Base-by-base conservation (phyloP, 1,140 invertebrate species). In the Eciton burchellii region DNA sequence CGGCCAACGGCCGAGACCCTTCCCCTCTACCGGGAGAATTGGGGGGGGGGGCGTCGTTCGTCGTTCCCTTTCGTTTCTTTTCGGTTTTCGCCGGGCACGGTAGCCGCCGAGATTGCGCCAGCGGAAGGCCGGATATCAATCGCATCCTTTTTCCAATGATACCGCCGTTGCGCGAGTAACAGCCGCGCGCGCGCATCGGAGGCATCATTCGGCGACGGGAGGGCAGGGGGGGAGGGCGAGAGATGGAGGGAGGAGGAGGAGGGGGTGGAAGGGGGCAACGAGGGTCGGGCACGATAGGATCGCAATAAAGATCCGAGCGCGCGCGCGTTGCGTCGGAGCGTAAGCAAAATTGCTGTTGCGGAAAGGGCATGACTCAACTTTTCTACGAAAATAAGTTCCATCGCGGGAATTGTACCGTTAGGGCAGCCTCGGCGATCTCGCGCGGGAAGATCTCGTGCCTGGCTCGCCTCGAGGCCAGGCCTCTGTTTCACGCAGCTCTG, bases 101-200 rank as follows among this genome's bases (percentile, higher is more conserved):
- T 79, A 79, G 63, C 26, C 63, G 63, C 35, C 47, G 63, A 45
- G 52, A 79, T 79, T 79, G 49, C 74, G 74, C 63, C 63, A 79
- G 49, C 63, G 74, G 74, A 79, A 79, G 63, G 52, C 74, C 74
- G 74, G 74, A 79, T 79, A 79, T 79, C 74, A 79, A 79, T 79
- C 74, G 52, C 63, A 79, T 79, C 74, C 56, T 70, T 79, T 79
- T 79, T 35, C n/a, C 56, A 57, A 79, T 70, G 63, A 35, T 56
- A 47, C 56, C 74, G 74, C 74, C 14, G 74, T 21, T 29, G 62
- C 35, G 47, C 49, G 62, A 16, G 68, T 79, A 79, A 79, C 68
- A 49, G 63, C 63, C 26, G n/a, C 49, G 49, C 26, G n/a, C 49
- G 49, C 35, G 6, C 35, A 35, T 21, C 49, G 56, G 56, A 79